Base-by-base conservation (phyloP, 2,797 vertebrate species). In the Discoglossus pictus region DNA sequence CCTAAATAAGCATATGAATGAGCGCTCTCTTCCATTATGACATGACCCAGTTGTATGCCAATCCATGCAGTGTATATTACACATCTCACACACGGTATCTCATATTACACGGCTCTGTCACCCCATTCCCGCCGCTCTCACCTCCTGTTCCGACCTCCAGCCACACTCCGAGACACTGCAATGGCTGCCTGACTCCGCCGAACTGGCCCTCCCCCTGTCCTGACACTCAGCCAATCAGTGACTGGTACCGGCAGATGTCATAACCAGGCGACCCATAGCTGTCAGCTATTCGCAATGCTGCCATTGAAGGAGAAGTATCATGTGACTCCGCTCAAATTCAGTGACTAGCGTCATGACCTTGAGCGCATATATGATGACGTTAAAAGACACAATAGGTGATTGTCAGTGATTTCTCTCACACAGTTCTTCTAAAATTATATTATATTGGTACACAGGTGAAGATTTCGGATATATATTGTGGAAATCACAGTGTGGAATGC, bases 131-230 rank as follows among this genome's bases (percentile, higher is more conserved):
- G 2, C 10, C 9, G 2, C 27, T 43, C 38, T 53, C 61, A 53
- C 61, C 36, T 51, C 21, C 11, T 2, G 3, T 27, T 6, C 51
- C 67, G 67, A 63, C 67, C 67, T 70, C 67, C 67, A 70, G 17
- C 46, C 15, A n/a, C 50, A 47, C 58, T 35, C 3, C 67, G 18
- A 43, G 43, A 40, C 51, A 63, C 51, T 23, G 60, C 67, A 70
- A 70, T 70, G 67, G 67, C 67, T 35, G 34, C 50, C 6, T n/a
- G 1, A 23, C 18, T 17, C 17, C 15, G 43, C 48, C 40, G 25
- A 12, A 35, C 6, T 27, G 15, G 12, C 11, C 17, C n/a, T 15
- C 12, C 13, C 20, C n/a, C 11, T 12, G 16, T 15, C 7, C 36
- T 7, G 5, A 7, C 9, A 34, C 15, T 6, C 2, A 38, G 23